Conservation (phyloP, 35 echinoderm and acorn worm genomes). For the Nesometra sesokonis region DNA sequence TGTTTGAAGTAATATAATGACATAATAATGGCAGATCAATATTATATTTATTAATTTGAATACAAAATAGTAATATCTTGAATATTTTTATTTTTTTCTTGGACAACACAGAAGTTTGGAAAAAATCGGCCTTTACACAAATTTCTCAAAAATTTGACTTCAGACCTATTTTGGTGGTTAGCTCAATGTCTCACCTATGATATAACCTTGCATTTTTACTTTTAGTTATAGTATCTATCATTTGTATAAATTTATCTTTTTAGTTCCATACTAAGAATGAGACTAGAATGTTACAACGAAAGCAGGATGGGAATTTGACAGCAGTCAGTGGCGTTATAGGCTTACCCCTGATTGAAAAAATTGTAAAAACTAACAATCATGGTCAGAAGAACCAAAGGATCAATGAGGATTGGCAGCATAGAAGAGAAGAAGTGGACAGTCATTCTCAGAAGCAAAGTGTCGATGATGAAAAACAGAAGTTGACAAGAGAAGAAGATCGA, state of each 20-base stretch:
- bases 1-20: too few species aligned
- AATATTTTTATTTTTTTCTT: not conserved
- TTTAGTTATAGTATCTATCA: too few species aligned
- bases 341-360: constrained; percentile 39
- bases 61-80: too few species aligned
- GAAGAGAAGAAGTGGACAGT: constrained; percentile 66
- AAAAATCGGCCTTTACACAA: too few species aligned
- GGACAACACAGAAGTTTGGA: too few species aligned
- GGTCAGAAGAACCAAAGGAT: not conserved
- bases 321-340: constrained; percentile 95
- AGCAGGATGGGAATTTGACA: constrained; percentile 36
- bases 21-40: too few species aligned
- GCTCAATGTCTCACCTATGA: too few species aligned
- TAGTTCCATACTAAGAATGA: constrained; percentile 58
- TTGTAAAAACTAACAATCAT: constrained; percentile 12
- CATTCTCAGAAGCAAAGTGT: not conserved
- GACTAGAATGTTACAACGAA: constrained; percentile 9
- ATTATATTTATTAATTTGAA: too few species aligned
- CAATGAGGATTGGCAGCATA: constrained; percentile 41
- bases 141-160: too few species aligned
- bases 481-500: constrained; percentile 21
- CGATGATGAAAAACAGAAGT: not conserved
- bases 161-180: too few species aligned
- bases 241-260: too few species aligned
- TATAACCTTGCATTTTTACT: too few species aligned